Conservation (phyloP, 2,888 invertebrate species). For the Meiosimyza platycephala region DNA sequence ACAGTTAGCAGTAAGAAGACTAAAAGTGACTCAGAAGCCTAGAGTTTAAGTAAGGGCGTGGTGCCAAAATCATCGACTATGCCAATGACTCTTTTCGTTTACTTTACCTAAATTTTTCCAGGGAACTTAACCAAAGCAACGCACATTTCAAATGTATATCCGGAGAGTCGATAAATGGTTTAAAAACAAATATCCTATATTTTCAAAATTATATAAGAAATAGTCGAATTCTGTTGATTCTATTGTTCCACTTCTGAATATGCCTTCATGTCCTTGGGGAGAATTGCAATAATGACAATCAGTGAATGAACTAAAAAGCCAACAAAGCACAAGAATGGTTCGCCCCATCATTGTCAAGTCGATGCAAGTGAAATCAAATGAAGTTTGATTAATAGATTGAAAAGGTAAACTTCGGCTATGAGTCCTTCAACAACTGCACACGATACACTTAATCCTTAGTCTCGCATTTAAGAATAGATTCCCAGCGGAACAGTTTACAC, state of each 20-base stretch:
- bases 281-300: conserved; percentile 36
- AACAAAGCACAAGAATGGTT: background rate
- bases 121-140: too few species aligned
- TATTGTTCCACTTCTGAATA: too few species aligned
- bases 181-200: too few species aligned
- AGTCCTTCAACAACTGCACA: conserved; percentile 6
- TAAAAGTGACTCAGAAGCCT: too few species aligned
- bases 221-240: too few species aligned
- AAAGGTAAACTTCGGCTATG: conserved; percentile 13
- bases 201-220: too few species aligned
- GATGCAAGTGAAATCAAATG: conserved; percentile 17
- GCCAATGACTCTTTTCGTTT: too few species aligned
- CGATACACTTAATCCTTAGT: conserved; percentile 29
- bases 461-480: background rate
- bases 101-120: too few species aligned
- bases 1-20: too few species aligned
- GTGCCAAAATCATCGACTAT: too few species aligned
- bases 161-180: rapidly evolving
- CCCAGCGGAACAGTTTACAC: conserved; percentile 25
- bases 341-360: background rate
- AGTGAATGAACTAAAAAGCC: background rate
- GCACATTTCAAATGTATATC: too few species aligned
- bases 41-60: too few species aligned
- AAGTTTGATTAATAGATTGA: conserved; percentile 11
- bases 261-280: conserved; percentile 37